Conservation (phyloP, 2,888 invertebrate genomes). For the Cheiracanthium punctorium region DNA sequence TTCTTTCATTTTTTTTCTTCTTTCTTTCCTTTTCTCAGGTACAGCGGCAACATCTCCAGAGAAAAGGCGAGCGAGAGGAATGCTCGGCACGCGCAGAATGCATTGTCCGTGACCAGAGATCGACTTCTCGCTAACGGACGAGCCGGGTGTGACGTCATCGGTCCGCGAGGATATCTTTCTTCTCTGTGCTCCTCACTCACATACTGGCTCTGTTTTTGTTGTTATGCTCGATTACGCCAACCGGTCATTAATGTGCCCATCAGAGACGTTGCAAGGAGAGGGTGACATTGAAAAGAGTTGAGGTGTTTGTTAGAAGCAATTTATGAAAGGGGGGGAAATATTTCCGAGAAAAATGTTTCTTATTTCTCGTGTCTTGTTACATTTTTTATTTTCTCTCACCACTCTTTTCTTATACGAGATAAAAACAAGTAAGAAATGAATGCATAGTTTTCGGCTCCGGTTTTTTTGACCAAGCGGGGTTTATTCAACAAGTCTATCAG, state of each 20-base stretch:
- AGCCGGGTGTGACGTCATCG: slow-evolving; percentile 33
- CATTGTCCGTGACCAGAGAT: slow-evolving; percentile 51
- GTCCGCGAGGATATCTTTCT: background rate
- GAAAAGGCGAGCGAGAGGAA: slow-evolving; percentile 6
- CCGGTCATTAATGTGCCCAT: background rate
- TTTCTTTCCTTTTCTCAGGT: slow-evolving; percentile 11
- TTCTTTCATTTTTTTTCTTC: no score
- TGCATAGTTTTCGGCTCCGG: no score
- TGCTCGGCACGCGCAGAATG: slow-evolving; percentile 57
- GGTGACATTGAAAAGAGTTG: slow-evolving; percentile 4
- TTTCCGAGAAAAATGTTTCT: no score
- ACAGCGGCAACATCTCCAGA: background rate
- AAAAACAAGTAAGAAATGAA: no score
- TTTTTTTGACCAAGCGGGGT: no score
- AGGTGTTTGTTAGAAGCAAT: no score
- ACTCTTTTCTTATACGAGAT: no score
- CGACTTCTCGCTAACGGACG: background rate
- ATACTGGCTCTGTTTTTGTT: background rate
- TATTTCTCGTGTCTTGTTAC: no score
- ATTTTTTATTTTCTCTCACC: no score
- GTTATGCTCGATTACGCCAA: background rate
- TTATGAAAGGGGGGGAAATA: no score
- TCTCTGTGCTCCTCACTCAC: no score
- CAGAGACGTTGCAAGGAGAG: background rate
- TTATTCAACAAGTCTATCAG: no score